Percentiles rank a stretch among this genome's conserved stretches.
Evolutionary conservation across 2,888 invertebrate species (phyloP).

Genomic region (Meteorus cinctellus): DNA sequence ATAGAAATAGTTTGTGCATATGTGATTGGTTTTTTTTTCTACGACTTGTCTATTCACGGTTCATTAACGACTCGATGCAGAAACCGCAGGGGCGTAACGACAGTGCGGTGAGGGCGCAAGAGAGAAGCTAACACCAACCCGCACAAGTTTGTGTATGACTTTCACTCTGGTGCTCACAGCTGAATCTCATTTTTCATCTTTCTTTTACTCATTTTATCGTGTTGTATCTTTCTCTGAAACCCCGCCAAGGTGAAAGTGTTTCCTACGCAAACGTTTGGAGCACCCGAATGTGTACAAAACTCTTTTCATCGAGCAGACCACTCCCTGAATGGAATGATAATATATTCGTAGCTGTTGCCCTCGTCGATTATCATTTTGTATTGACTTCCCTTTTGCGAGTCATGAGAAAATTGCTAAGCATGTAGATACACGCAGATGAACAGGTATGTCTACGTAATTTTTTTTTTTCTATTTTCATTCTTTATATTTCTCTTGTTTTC

Average conservation of each 20-base stretch:
- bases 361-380: conserved; percentile 15
- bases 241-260: conserved; percentile 58
- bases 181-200: conserved; percentile 20
- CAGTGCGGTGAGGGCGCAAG: neutral
- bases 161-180: conserved; percentile 16
- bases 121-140: neutral
- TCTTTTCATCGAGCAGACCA: conserved; percentile 43
- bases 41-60: neutral
- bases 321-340: conserved; percentile 46
- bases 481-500: neutral
- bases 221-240: conserved; percentile 47
- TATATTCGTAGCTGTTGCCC: conserved; percentile 11
- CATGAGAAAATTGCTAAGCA: conserved; percentile 8
- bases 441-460: neutral
- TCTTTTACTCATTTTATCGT: conserved; percentile 3
- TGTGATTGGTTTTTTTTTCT: neutral
- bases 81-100: conserved; percentile 27
- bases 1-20: neutral
- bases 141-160: conserved; percentile 5
- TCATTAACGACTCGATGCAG: neutral
- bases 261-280: conserved; percentile 48
- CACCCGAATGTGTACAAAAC: conserved; percentile 51
- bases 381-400: conserved; percentile 18
- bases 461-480: neutral
- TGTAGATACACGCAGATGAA: neutral